Evolutionary conservation across 2,113 vertebrate species (phyloP).

Genomic region (Gadus chalcogrammus): DNA sequence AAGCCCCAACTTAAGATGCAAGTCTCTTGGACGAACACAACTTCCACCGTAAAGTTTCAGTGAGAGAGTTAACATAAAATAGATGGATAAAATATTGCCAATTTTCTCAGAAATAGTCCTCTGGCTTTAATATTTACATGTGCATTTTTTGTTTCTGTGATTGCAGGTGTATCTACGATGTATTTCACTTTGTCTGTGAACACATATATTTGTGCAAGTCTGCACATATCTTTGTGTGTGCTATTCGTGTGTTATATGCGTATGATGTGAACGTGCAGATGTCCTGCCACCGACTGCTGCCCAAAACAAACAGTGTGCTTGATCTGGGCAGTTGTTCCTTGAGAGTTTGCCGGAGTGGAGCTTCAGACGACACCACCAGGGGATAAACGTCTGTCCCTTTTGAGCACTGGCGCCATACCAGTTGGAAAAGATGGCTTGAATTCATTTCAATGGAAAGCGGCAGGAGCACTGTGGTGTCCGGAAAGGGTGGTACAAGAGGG

Average conservation of each 20-base stretch:
- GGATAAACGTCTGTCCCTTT: neutral
- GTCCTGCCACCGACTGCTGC: neutral
- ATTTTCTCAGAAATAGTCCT: too few species aligned
- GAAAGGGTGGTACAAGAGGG: neutral
- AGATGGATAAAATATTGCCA: too few species aligned
- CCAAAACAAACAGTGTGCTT: neutral
- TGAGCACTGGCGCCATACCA: neutral
- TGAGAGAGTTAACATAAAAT: too few species aligned
- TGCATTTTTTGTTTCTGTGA: too few species aligned
- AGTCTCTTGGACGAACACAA: too few species aligned
- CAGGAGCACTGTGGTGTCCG: neutral
- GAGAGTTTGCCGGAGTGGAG: neutral
- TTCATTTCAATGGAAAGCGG: conserved; percentile 4
- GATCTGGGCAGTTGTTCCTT: neutral
- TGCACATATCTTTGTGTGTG: neutral
- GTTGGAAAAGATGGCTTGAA: conserved; percentile 9
- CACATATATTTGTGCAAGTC: neutral
- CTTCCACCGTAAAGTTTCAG: too few species aligned
- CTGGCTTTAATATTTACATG: too few species aligned
- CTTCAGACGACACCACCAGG: neutral
- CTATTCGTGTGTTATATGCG: neutral
- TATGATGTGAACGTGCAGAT: too few species aligned
- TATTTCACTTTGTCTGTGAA: too few species aligned
- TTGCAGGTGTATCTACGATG: too few species aligned
- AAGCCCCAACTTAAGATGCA: conserved; percentile 23